Conservation (phyloP, 1,140 invertebrate genomes). For the Manduca sexta region DNA sequence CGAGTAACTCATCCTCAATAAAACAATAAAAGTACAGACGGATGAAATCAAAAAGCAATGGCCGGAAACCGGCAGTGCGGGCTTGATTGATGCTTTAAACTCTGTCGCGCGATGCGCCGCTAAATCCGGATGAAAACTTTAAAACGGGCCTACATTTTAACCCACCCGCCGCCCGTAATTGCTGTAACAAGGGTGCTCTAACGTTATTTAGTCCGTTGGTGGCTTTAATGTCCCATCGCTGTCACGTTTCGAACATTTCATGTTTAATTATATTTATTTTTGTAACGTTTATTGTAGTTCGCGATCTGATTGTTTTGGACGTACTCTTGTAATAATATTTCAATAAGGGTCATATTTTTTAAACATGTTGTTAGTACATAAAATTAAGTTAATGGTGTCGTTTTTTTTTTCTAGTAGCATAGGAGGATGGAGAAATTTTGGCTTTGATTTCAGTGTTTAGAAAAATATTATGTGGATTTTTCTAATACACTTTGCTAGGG, state of each 20-base stretch:
- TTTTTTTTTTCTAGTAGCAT: too few species aligned
- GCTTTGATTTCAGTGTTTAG: too few species aligned
- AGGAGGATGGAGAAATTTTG: too few species aligned
- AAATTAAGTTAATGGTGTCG: too few species aligned
- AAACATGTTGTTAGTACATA: too few species aligned
- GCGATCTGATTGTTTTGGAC: too few species aligned
- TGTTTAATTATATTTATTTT: constrained; percentile 54
- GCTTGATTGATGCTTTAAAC: constrained; percentile 41
- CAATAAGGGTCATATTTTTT: too few species aligned
- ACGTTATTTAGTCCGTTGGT: constrained; percentile 47
- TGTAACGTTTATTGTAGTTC: constrained; percentile 20
- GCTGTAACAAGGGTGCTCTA: constrained; percentile 61
- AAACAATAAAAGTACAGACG: background rate
- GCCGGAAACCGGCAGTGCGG: constrained; percentile 5
- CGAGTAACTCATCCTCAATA: background rate
- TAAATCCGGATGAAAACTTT: constrained; percentile 50
- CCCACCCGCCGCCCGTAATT: constrained; percentile 36
- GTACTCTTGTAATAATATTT: too few species aligned
- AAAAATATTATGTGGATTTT: too few species aligned
- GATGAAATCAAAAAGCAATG: constrained; percentile 8
- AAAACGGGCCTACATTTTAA: constrained; percentile 22
- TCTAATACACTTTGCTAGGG: too few species aligned
- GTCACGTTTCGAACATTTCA: constrained; percentile 32
- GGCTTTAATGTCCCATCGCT: constrained; percentile 45
- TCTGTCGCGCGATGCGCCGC: constrained; percentile 28